Evolutionary conservation across 2,113 vertebrate species (phyloP), one percentile per base, ranked within the genome.

Genomic region (Otocyon megalotis): DNA sequence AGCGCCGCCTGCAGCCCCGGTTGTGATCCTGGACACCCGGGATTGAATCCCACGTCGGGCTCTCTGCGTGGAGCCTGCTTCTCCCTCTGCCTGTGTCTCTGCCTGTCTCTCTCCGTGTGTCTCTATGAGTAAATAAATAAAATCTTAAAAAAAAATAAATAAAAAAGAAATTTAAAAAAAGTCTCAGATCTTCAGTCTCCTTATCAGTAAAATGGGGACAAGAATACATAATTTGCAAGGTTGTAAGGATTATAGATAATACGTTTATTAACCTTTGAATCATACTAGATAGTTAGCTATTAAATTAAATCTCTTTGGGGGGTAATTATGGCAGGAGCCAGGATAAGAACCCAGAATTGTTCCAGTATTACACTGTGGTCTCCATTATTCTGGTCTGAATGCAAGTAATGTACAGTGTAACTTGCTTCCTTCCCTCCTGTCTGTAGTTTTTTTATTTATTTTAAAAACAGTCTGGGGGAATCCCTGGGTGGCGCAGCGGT

Each of bases 181-280:
- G 43, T 84, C 28, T 94, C 28, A 67, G 48, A 81, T 84, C n/a
- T 65, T 80, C 12, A 63, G 15, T 86, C 84, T 94, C 26, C 17
- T 67, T 90, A 56, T 79, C 43, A 77, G 56, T 83, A 80, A 96
- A 89, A 76, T 90, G 43, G 58, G 76, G 88, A 30, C 35, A 90
- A 81, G 58, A 24, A 56, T 43, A 35, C 32, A 5, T 83, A 86
- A 35, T 11, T 93, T 89, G 16, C 2, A 67, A 1, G 12, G 28
- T 65, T 76, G 12, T 84, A 71, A 81, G 26, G 32, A 72, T 58
- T 69, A 71, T 30, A 74, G 35, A 56, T 72, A 43, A 50, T 48
- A 11, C 32, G 53, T 79, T 90, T 77, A n/a, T 96, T 76, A 88
- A 43, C 22, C 10, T 4, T 54, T 77, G 53, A 69, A 14, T 95